phyloP scores from a whole-genome alignment of 2,888 invertebrate genomes.

The Dryococelus australis region DNA sequence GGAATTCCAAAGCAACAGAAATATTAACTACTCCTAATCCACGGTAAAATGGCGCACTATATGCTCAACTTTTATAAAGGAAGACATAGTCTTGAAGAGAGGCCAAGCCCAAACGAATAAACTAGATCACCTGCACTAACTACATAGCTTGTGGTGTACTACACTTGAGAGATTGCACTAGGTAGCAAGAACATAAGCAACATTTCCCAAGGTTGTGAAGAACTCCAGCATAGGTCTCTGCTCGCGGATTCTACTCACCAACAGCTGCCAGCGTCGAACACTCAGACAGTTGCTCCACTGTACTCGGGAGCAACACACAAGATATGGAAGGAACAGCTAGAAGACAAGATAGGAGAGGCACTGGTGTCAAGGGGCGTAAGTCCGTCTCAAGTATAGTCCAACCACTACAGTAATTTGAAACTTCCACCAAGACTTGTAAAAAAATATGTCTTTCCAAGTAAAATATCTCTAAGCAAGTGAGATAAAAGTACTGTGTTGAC shows the following conservation, averaged over 20 bases:
- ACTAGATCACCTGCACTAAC: too few relatives aligned
- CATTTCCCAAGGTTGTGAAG: too few relatives aligned
- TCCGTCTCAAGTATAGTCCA: not conserved
- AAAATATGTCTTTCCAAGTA: too few relatives aligned
- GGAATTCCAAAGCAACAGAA: not conserved
- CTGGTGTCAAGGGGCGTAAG: not conserved
- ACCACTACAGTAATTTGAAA: not conserved
- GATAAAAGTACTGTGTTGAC: too few relatives aligned
- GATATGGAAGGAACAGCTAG: not conserved
- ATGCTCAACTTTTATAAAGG: too few relatives aligned
- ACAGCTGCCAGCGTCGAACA: not conserved
- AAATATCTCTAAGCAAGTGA: too few relatives aligned
- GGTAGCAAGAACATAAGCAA: not conserved
- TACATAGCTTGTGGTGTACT: too few relatives aligned
- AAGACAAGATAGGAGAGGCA: not conserved
- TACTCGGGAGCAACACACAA: conserved; percentile 8
- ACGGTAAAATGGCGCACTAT: too few relatives aligned
- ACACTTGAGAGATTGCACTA: not conserved
- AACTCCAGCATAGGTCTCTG: not conserved
- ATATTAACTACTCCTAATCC: not conserved
- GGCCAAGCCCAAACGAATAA: too few relatives aligned
- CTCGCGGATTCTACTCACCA: not conserved
- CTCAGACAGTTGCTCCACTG: not conserved
- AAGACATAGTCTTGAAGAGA: too few relatives aligned
- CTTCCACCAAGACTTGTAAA: not conserved